Conservation (phyloP, 2,113 vertebrate species). For the Actenoides hombroni region DNA sequence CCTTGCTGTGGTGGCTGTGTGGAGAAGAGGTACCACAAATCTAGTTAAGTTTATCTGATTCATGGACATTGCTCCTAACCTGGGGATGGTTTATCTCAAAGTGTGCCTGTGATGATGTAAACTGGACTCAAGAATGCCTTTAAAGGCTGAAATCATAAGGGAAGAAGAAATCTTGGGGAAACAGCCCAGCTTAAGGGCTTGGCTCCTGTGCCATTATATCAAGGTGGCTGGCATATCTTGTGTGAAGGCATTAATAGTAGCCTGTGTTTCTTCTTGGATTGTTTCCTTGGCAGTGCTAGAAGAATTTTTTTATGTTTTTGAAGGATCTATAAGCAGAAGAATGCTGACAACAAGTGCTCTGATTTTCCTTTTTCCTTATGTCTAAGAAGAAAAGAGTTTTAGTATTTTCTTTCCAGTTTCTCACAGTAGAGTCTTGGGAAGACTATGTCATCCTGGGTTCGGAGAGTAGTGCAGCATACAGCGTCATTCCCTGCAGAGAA, state of each 20-base stretch:
- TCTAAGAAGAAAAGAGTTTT: neutral
- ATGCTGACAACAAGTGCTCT: neutral
- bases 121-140: neutral
- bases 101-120: neutral
- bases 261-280: neutral
- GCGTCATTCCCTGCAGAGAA: neutral
- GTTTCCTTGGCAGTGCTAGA: neutral
- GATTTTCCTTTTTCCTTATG: neutral
- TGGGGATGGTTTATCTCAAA: neutral
- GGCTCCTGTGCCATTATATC: neutral
- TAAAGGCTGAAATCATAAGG: neutral
- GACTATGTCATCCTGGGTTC: neutral
- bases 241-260: neutral
- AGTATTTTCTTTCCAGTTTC: neutral
- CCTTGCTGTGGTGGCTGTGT: neutral
- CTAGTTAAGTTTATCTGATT: neutral
- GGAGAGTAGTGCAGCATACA: neutral
- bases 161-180: neutral
- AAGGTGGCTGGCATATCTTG: neutral
- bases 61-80: fast-evolving
- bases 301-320: neutral
- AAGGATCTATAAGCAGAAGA: neutral
- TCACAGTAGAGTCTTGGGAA: neutral
- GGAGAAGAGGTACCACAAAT: neutral
- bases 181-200: neutral